Conservation (phyloP, 2,113 vertebrate genomes). For the Talpa occidentalis region DNA sequence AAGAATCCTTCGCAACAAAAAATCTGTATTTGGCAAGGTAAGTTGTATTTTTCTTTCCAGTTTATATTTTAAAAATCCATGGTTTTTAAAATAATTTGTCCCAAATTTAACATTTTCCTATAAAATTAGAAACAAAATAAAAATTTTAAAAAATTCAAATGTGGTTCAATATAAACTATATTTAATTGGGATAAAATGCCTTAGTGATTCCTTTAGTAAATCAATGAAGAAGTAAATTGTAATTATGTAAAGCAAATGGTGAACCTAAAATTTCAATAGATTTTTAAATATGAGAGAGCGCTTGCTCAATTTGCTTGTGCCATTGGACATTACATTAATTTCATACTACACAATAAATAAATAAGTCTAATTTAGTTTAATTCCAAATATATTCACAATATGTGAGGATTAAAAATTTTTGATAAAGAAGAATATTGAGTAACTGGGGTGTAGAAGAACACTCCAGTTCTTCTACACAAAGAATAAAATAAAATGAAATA, state of each 20-base stretch:
- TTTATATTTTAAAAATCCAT: neutral
- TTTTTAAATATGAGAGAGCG: neutral
- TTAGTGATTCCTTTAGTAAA: constrained; percentile 8
- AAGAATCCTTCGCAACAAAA: neutral
- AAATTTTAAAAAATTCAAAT: neutral
- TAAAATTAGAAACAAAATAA: neutral
- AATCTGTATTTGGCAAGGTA: neutral
- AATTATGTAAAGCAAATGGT: constrained; percentile 25
- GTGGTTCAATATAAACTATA: neutral
- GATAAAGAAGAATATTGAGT: neutral
- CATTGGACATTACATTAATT: neutral
- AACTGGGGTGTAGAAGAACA: too few relatives aligned
- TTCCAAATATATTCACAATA: neutral
- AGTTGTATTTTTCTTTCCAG: constrained; percentile 5
- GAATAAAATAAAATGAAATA: too few relatives aligned
- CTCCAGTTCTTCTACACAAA: too few relatives aligned
- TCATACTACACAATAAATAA: neutral
- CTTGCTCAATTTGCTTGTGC: neutral
- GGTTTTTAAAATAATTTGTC: constrained; percentile 16
- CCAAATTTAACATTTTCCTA: neutral
- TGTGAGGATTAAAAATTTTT: neutral
- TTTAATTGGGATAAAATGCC: constrained; percentile 34
- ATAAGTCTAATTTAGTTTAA: neutral
- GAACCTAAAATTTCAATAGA: neutral
- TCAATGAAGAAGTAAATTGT: constrained; percentile 23